Evolutionary conservation across 2,113 vertebrate genomes (phyloP).

Genomic region (Corapipo altera): DNA sequence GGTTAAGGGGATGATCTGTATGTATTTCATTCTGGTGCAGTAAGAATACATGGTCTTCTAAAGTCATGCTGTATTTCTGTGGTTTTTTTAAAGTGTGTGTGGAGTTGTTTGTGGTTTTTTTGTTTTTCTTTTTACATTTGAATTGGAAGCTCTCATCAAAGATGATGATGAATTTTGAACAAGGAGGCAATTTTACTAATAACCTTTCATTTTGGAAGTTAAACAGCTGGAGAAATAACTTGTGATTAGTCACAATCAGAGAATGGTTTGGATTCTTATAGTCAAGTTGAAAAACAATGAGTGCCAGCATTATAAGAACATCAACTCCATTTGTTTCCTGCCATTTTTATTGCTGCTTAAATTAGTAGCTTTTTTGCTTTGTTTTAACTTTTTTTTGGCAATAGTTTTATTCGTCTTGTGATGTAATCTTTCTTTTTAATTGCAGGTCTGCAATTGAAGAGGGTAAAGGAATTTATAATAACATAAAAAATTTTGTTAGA

Average conservation of each 20-base stretch:
- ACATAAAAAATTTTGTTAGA: conserved; percentile 98
- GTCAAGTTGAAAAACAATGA: neutral
- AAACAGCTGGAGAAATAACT: neutral
- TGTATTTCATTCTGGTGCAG: neutral
- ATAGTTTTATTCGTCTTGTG: neutral
- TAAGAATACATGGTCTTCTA: neutral
- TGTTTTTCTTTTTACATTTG: neutral
- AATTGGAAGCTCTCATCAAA: neutral
- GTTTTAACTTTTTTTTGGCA: neutral
- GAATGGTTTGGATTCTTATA: neutral
- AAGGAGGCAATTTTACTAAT: neutral
- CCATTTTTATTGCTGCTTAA: neutral
- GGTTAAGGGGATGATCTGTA: neutral
- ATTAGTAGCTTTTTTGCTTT: neutral
- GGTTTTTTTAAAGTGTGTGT: neutral
- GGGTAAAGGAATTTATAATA: conserved; percentile 98
- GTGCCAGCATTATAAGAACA: neutral
- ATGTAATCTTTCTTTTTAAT: conserved; percentile 41
- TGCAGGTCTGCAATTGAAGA: conserved; percentile 98
- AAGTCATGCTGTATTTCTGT: neutral
- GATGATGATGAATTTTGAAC: neutral
- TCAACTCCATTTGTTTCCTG: neutral
- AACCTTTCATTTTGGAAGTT: neutral
- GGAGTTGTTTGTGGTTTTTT: neutral
- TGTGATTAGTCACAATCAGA: neutral